phyloP scores from a whole-genome alignment of 2,797 vertebrate genomes.

The Chaunax sp. region DNA sequence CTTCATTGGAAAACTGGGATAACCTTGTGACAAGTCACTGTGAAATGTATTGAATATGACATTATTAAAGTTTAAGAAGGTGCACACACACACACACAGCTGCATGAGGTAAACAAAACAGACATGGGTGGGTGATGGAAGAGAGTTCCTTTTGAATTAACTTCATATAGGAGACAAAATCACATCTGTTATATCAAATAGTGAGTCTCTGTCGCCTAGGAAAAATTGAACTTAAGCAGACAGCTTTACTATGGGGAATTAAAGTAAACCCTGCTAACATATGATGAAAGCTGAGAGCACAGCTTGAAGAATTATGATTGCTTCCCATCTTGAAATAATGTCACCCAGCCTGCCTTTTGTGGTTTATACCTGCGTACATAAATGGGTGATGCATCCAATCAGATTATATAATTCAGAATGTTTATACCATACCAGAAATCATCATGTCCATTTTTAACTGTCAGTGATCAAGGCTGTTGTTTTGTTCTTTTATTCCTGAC shows the following conservation, averaged over 20 bases:
- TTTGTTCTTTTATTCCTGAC: slow-evolving; percentile 17
- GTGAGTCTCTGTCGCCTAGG: slow-evolving; percentile 40
- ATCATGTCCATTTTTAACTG: not conserved
- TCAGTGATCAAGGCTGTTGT: not conserved
- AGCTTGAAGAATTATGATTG: slow-evolving; percentile 42
- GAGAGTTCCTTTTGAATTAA: slow-evolving; percentile 65
- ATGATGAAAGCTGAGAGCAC: slow-evolving; percentile 40
- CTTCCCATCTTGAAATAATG: slow-evolving; percentile 44
- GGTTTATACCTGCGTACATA: slow-evolving; percentile 17
- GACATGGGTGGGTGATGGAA: not conserved
- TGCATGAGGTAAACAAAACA: slow-evolving; percentile 44
- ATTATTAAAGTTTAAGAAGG: slow-evolving; percentile 79
- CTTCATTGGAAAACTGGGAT: slow-evolving; percentile 59
- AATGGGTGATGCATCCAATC: slow-evolving; percentile 16
- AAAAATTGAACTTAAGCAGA: slow-evolving; percentile 63
- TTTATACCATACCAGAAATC: not conserved
- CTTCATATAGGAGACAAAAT: slow-evolving; percentile 48
- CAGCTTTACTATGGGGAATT: slow-evolving; percentile 48
- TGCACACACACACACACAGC: slow-evolving; percentile 22
- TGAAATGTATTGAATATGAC: slow-evolving; percentile 71
- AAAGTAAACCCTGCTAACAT: slow-evolving; percentile 32
- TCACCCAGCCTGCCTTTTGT: slow-evolving; percentile 17
- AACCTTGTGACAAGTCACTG: slow-evolving; percentile 66
- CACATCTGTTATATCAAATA: slow-evolving; percentile 52
- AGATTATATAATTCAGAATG: slow-evolving; percentile 2